Evolutionary conservation across 2,888 invertebrate species (phyloP).

Genomic region (Aelia acuminata): DNA sequence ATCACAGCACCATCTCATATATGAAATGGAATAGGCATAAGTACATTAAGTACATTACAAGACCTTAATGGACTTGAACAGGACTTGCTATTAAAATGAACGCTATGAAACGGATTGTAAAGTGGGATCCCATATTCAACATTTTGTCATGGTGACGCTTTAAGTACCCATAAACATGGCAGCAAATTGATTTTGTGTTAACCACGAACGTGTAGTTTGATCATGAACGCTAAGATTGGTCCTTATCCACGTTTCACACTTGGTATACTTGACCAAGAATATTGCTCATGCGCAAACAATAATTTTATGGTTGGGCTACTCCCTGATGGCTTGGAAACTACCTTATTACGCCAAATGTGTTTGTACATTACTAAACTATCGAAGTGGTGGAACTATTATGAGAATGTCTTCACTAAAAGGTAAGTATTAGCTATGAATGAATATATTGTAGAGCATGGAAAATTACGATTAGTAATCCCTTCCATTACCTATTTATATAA

Average conservation of each 20-base stretch:
- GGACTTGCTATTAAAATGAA: not conserved
- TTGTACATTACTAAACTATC: not conserved
- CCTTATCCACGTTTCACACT: not conserved
- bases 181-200: constrained; percentile 33
- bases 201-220: not conserved
- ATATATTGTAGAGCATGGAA: too few species aligned
- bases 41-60: not conserved
- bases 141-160: constrained; percentile 27
- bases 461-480: too few species aligned
- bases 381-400: not conserved
- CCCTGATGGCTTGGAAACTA: not conserved
- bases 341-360: not conserved
- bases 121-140: constrained; percentile 4
- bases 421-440: too few species aligned
- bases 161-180: constrained; percentile 26
- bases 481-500: too few species aligned
- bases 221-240: not conserved
- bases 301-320: not conserved
- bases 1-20: not conserved
- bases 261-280: not conserved
- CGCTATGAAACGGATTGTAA: constrained; percentile 25
- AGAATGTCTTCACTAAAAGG: too few species aligned
- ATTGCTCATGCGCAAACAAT: not conserved
- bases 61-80: not conserved
- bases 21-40: not conserved